Evolutionary conservation across 1,140 invertebrate genomes (phyloP), one percentile per base, ranked within the genome.

Genomic region (Orussus abietinus): DNA sequence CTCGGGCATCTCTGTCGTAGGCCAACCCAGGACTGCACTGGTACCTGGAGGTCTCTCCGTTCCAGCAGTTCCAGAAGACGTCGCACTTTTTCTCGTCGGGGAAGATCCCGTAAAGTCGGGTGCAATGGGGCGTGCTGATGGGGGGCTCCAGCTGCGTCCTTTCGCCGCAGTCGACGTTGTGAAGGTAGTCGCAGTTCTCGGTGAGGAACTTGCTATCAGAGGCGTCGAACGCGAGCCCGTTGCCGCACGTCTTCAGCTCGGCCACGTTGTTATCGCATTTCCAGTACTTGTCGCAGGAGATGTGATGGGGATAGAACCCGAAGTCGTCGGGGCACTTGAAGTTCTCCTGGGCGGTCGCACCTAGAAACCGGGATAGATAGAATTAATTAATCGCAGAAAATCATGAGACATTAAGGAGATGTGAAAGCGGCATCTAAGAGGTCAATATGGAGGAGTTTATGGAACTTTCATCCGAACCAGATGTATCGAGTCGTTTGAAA

Each of bases 1-100:
- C 91, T 43, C 90, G 82, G 25, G 90, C 84, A 68, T 91, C 89
- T 45, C 88, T 81, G 75, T 95, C 91, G 74, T 95, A 96, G 49
- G 92, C 92, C 4, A 96, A 75, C 58, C 92, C 92, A 52, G 92
- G 90, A 55, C 90, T 91, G 77, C 92, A 96, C 66, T 93, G 89
- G 66, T 95, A 96, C 52, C 87, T 82, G 55, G 88, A 92, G 5
- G 90, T 84, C 69, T 94, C 91, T 25, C 92, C 92, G 72, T 92
- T 92, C 90, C 92, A 94, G 72, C 92, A 96, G 68, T 92, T 93
- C 87, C 90, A 95, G 84, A 95, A 96, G 1, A 89, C 86, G 66
- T 92, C 87, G 69, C 92, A 94, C 69, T 93, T 91, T 46, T 77
- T 74, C 13, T 86, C 85, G 64, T 95, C 91, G 40, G 90, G 67